Evolutionary conservation across 1,140 invertebrate genomes (phyloP).

Genomic region (Sminthurides bifidus): DNA sequence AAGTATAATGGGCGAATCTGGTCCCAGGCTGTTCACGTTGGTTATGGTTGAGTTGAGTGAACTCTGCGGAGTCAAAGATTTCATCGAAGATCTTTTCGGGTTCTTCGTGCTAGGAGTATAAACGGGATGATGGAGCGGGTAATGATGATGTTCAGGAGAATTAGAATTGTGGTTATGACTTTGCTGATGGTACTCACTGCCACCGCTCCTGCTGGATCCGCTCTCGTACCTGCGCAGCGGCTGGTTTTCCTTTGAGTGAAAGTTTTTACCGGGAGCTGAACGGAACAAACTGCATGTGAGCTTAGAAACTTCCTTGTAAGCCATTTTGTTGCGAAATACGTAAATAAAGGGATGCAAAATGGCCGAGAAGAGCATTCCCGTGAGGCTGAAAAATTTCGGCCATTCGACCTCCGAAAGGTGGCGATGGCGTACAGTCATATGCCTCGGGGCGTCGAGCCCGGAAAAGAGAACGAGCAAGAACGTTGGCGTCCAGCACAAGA

Average conservation of each 20-base stretch:
- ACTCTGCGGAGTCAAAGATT: slow-evolving; percentile 29
- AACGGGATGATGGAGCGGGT: neutral
- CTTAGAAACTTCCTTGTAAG: slow-evolving; percentile 37
- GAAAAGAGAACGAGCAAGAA: slow-evolving; percentile 33
- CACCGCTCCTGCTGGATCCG: neutral
- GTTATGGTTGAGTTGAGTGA: slow-evolving; percentile 27
- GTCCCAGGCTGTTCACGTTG: slow-evolving; percentile 4
- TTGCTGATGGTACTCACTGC: neutral
- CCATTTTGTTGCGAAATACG: slow-evolving; percentile 43
- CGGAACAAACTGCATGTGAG: slow-evolving; percentile 32
- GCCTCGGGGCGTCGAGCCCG: slow-evolving; percentile 16
- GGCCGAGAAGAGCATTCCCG: slow-evolving; percentile 32
- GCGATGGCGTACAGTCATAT: too few species aligned
- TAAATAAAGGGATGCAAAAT: slow-evolving; percentile 46
- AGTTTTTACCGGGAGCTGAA: slow-evolving; percentile 1
- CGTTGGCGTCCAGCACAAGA: slow-evolving; percentile 43
- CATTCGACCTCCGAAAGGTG: too few species aligned
- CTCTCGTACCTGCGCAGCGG: neutral
- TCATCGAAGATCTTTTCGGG: slow-evolving; percentile 28
- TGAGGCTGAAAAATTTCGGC: slow-evolving; percentile 35
- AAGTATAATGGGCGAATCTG: slow-evolving; percentile 16
- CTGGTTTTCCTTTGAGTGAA: slow-evolving; percentile 3
- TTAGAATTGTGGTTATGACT: slow-evolving; percentile 2
- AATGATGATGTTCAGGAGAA: neutral
- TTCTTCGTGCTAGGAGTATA: slow-evolving; percentile 16